These are phyloP conservation scores for Megamerina dolium DNA, from an alignment of 2,888 invertebrate genomes.

Conservation along the genomic window DNA sequence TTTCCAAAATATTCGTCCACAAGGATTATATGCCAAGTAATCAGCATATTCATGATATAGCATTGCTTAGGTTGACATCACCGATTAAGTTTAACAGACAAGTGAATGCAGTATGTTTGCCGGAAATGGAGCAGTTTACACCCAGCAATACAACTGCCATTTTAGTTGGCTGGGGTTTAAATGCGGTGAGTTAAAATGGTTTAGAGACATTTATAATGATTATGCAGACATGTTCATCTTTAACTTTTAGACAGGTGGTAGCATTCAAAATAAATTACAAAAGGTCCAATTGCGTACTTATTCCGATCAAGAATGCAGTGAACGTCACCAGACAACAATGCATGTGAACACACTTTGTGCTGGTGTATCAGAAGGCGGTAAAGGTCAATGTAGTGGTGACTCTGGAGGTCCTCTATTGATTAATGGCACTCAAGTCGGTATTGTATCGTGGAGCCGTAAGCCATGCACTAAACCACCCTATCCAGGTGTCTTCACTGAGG, in stretches of 20 bases:
- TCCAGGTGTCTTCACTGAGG: constrained; percentile 50
- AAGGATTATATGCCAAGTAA: constrained; percentile 33
- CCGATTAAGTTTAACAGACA: constrained; percentile 22
- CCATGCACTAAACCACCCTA: constrained; percentile 48
- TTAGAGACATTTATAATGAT: neutral
- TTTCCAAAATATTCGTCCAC: constrained; percentile 34
- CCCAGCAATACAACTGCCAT: constrained; percentile 26
- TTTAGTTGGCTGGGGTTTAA: constrained; percentile 47
- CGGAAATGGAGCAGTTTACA: constrained; percentile 26
- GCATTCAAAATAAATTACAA: constrained; percentile 40
- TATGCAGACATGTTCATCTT: neutral
- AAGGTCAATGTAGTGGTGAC: constrained; percentile 50
- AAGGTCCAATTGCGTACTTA: constrained; percentile 45
- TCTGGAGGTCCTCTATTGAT: constrained; percentile 50
- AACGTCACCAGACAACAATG: constrained; percentile 33
- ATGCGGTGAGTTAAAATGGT: constrained; percentile 29
- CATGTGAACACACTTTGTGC: constrained; percentile 49
- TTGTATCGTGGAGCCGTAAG: constrained; percentile 51
- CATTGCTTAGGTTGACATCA: constrained; percentile 31
- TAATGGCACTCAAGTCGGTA: constrained; percentile 44
- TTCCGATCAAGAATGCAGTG: constrained; percentile 44
- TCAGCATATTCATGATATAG: constrained; percentile 37
- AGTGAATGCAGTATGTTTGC: constrained; percentile 33
- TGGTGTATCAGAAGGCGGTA: constrained; percentile 48
- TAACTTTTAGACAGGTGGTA: constrained; percentile 39